Evolutionary conservation across 2,888 invertebrate species (phyloP).

Genomic region (Drosophila birchii): DNA sequence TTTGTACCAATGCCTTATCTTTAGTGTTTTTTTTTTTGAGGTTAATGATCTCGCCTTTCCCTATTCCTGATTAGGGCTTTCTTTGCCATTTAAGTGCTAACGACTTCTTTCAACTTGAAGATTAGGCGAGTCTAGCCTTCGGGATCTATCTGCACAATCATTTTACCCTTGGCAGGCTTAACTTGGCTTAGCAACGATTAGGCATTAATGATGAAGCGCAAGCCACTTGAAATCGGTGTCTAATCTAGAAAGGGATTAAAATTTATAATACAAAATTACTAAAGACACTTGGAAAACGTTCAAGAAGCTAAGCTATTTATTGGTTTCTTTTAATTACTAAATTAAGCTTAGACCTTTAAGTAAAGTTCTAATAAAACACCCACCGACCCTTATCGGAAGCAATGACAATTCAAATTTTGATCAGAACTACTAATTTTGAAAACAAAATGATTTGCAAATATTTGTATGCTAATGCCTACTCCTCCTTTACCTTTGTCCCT

Average conservation of each 20-base stretch:
- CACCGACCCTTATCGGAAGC: slow-evolving; percentile 31
- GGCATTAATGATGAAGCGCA: slow-evolving; percentile 1
- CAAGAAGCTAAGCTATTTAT: neutral
- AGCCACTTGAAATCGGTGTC: slow-evolving; percentile 4
- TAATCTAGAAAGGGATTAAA: slow-evolving; percentile 18
- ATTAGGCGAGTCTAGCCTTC: slow-evolving; percentile 7
- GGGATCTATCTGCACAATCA: slow-evolving; percentile 5
- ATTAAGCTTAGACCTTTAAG: too few relatives aligned
- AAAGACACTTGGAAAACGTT: neutral
- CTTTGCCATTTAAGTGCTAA: slow-evolving; percentile 18
- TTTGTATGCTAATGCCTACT: neutral
- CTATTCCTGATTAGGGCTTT: neutral
- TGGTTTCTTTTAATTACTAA: neutral
- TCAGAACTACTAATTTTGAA: slow-evolving; percentile 42
- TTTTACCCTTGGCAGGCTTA: slow-evolving; percentile 23
- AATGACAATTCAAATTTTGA: slow-evolving; percentile 54
- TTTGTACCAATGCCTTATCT: neutral
- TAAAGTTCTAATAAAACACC: neutral
- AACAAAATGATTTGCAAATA: slow-evolving; percentile 44
- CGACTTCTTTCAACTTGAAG: slow-evolving; percentile 15
- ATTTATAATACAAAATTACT: neutral
- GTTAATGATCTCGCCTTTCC: slow-evolving; percentile 14
- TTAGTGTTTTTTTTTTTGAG: neutral
- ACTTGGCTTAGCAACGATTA: slow-evolving; percentile 16
- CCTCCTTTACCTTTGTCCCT: neutral